Base-by-base conservation (phyloP, 2,113 vertebrate species). In the Camelus bactrianus region DNA sequence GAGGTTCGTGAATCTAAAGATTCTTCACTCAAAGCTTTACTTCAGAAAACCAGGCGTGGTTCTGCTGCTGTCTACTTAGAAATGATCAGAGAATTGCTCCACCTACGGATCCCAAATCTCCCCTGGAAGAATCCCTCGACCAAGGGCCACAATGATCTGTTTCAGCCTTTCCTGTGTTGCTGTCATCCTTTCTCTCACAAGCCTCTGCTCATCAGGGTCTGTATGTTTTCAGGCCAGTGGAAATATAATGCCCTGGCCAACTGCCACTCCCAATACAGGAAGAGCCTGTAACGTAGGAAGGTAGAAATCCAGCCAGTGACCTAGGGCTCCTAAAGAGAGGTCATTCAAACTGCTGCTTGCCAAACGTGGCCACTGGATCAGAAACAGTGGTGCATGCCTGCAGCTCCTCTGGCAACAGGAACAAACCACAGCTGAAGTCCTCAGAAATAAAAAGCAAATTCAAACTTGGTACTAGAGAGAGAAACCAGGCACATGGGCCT, bases 161-260 rank as follows among this genome's bases (percentile, higher is more conserved):
- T 95, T 95, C 60, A n/a, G 32, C 56, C 58, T 79, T 94, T 96
- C 73, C 65, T 95, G 35, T 84, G 62, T n/a, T 91, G 69, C 91
- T 91, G 26, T 81, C 62, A 82, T 95, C 35, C 69, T 76, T 81
- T 76, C 80, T 83, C 75, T 93, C 32, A 42, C 32, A 91, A 89
- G 80, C 67, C 83, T 92, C 91, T 72, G 79, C 70, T 98, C 96
- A 97, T 96, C 84, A 86, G 79, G 83, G 91, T 95, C 95, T 97
- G 93, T 93, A 96, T 94, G 93, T 97, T 97, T 98, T 96, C 95
- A 97, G 94, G 93, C 95, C 96, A 96, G 93, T 90, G 94, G 97
- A 97, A 98, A 97, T 93, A 97, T 70, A 98, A 98, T 92, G 93
- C 94, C 94, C 96, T 98, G 96, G 96, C 95, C 96, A 98, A 97